A percentile compares a stretch with the other conserved stretches of the same genome.
phyloP scores from a whole-genome alignment of 2,888 invertebrate species.

The Crematogaster levior region DNA sequence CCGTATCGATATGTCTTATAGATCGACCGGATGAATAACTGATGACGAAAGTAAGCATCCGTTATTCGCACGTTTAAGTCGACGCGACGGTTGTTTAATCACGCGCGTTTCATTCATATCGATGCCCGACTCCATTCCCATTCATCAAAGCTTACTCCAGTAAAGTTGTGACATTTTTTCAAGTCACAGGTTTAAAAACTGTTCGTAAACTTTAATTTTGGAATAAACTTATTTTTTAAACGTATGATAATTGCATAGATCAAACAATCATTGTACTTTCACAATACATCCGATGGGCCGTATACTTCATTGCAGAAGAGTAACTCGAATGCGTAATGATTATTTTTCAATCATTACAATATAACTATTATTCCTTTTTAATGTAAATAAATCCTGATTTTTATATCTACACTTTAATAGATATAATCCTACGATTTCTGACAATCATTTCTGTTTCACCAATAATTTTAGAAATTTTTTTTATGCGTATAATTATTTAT shows the following conservation, averaged over 20 bases:
- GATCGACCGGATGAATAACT: constrained; percentile 48
- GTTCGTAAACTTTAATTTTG: background rate
- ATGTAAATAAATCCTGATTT: background rate
- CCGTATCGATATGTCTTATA: constrained; percentile 28
- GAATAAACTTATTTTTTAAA: background rate
- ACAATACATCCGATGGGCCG: background rate
- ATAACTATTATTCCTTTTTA: background rate
- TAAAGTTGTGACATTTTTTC: background rate
- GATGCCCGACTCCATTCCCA: constrained; percentile 46
- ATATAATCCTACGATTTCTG: background rate
- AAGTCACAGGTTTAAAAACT: background rate
- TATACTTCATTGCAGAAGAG: background rate
- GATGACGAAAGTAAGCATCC: constrained; percentile 66
- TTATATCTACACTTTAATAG: background rate
- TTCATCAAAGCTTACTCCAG: constrained; percentile 53
- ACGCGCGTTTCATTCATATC: constrained; percentile 69
- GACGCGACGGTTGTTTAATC: constrained; percentile 63
- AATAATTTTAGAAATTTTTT: background rate
- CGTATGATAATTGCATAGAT: background rate
- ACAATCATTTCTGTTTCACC: background rate
- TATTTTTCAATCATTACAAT: background rate
- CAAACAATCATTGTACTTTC: background rate
- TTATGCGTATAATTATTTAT: constrained; percentile 13
- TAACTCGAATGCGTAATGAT: background rate
- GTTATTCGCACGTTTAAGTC: constrained; percentile 59